phyloP scores from a whole-genome alignment of 2,888 invertebrate genomes.

The Catonia carolina region DNA sequence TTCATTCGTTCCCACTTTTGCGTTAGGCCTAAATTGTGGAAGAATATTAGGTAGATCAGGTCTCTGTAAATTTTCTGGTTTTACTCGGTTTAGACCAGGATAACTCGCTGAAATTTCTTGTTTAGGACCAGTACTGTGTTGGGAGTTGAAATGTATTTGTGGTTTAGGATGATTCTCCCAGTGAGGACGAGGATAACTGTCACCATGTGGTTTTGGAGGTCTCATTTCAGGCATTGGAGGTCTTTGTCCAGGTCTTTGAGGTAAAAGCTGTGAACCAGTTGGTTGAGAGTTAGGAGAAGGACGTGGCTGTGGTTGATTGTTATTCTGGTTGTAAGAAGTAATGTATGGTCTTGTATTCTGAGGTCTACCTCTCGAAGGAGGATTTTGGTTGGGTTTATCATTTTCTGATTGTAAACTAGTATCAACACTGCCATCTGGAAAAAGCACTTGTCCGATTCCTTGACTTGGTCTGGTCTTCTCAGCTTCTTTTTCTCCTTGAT shows the following conservation, averaged over 20 bases:
- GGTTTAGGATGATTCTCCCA: slow-evolving; percentile 42
- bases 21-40: slow-evolving; percentile 64
- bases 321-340: slow-evolving; percentile 6
- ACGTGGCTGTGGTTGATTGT: neutral
- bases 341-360: slow-evolving; percentile 9
- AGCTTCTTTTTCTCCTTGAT: slow-evolving; percentile 24
- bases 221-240: slow-evolving; percentile 17
- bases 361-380: neutral
- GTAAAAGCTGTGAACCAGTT: slow-evolving; percentile 14
- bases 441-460: slow-evolving; percentile 34
- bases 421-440: slow-evolving; percentile 29
- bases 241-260: slow-evolving; percentile 15
- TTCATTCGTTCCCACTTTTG: slow-evolving; percentile 38
- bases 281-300: neutral
- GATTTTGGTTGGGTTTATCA: slow-evolving; percentile 1
- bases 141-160: slow-evolving; percentile 23
- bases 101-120: slow-evolving; percentile 24
- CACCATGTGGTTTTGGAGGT: slow-evolving; percentile 25
- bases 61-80: slow-evolving; percentile 26
- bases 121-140: slow-evolving; percentile 20
- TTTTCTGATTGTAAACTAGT: slow-evolving; percentile 9
- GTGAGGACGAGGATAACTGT: slow-evolving; percentile 43
- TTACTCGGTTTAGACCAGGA: slow-evolving; percentile 24
- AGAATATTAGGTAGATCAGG: slow-evolving; percentile 56
- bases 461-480: slow-evolving; percentile 23